phyloP scores from a whole-genome alignment of 2,113 vertebrate genomes.

The Antigone vipio region DNA sequence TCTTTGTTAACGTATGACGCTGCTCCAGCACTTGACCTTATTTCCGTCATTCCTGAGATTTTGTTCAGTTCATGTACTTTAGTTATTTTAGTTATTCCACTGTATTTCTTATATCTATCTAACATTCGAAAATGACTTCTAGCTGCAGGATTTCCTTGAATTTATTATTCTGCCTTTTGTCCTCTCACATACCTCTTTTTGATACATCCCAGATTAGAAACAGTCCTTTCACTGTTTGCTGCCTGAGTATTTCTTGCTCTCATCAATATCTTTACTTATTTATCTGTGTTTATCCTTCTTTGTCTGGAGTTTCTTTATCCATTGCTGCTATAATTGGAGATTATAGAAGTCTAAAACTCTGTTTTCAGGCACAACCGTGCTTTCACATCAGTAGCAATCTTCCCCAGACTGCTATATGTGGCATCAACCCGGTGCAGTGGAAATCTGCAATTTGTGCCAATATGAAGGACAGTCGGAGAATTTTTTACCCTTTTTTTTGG shows the following conservation, averaged over 20 bases:
- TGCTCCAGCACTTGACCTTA: neutral
- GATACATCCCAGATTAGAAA: neutral
- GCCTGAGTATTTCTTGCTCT: neutral
- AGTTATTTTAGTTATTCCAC: neutral
- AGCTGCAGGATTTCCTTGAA: neutral
- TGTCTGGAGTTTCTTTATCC: neutral
- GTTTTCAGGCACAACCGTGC: neutral
- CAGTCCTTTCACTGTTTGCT: neutral
- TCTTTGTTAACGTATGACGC: neutral
- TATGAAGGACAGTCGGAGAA: neutral
- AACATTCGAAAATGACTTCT: neutral
- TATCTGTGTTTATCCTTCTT: neutral
- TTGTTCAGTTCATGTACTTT: neutral
- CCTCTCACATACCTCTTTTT: neutral
- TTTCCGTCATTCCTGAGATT: neutral
- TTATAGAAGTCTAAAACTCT: neutral
- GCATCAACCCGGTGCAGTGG: fast-evolving
- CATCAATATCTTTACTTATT: neutral
- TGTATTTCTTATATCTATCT: neutral
- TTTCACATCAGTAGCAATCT: neutral
- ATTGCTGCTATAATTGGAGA: neutral
- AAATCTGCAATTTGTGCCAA: neutral
- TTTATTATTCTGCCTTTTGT: neutral
- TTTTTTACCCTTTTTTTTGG: neutral
- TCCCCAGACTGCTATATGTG: neutral